phyloP scores from a whole-genome alignment of 2,113 vertebrate genomes.

The Meleagris gallopavo region DNA sequence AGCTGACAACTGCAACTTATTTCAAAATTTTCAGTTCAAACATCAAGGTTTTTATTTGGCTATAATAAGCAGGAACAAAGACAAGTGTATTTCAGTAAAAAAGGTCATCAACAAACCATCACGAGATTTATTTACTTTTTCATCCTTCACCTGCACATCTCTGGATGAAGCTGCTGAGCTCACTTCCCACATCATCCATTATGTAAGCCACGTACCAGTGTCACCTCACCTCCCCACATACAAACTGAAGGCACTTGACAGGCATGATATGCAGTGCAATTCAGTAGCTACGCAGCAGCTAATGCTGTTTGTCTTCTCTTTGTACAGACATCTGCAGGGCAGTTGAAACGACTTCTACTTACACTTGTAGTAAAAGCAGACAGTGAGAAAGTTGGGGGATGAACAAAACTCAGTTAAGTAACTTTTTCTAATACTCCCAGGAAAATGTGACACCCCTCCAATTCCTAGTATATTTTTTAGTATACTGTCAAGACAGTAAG shows the following conservation, averaged over 20 bases:
- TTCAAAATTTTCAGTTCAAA: background rate
- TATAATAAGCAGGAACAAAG: background rate
- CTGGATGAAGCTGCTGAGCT: background rate
- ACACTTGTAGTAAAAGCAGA: background rate
- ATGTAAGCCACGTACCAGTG: background rate
- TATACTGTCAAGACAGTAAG: background rate
- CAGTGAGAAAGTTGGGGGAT: background rate
- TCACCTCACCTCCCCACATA: background rate
- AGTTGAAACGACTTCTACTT: accelerated
- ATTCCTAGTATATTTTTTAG: background rate
- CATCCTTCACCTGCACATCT: background rate
- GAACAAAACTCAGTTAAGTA: background rate
- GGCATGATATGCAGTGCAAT: background rate
- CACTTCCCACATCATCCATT: background rate
- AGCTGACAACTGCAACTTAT: background rate
- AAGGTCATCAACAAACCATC: no score
- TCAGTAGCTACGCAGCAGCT: background rate
- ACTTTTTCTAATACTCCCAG: background rate
- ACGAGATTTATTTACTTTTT: background rate
- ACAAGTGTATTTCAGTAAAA: background rate
- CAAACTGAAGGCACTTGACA: background rate
- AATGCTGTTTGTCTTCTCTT: background rate
- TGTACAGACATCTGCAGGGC: background rate
- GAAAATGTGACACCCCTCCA: background rate
- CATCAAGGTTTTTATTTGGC: background rate